phyloP scores from a whole-genome alignment of 1,140 invertebrate genomes.

The Neuroterus valhalla region DNA sequence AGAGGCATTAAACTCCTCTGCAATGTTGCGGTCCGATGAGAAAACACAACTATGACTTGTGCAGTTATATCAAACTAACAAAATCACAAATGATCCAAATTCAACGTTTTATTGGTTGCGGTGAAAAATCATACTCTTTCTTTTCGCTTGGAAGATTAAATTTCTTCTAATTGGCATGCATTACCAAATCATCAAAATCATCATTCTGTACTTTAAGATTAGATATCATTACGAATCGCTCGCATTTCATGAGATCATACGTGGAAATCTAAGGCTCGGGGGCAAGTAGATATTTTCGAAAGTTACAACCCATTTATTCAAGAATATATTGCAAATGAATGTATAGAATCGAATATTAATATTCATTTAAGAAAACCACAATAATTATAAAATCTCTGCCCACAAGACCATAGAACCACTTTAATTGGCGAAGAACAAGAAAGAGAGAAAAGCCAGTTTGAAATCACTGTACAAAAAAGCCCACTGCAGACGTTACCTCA shows the following conservation, averaged over 20 bases:
- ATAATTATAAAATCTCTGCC: conserved; percentile 18
- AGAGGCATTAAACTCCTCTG: conserved; percentile 38
- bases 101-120: conserved; percentile 71
- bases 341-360: neutral
- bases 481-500: conserved; percentile 11
- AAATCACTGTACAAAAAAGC: conserved; percentile 70
- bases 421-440: conserved; percentile 63
- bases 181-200: conserved; percentile 73
- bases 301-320: neutral
- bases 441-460: conserved; percentile 66
- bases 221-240: conserved; percentile 65
- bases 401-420: conserved; percentile 56
- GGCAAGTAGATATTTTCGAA: conserved; percentile 10
- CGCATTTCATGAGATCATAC: conserved; percentile 66
- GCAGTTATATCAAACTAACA: conserved; percentile 76
- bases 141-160: conserved; percentile 72
- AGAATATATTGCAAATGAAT: no score
- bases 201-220: conserved; percentile 67
- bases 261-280: conserved; percentile 2
- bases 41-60: conserved; percentile 68
- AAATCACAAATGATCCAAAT: conserved; percentile 62
- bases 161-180: conserved; percentile 75
- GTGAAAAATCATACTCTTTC: conserved; percentile 73
- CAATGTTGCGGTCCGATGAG: conserved; percentile 53
- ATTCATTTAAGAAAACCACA: neutral